Evolutionary conservation across 1,140 invertebrate genomes (phyloP).

Genomic region (Steinernema khuongi): DNA sequence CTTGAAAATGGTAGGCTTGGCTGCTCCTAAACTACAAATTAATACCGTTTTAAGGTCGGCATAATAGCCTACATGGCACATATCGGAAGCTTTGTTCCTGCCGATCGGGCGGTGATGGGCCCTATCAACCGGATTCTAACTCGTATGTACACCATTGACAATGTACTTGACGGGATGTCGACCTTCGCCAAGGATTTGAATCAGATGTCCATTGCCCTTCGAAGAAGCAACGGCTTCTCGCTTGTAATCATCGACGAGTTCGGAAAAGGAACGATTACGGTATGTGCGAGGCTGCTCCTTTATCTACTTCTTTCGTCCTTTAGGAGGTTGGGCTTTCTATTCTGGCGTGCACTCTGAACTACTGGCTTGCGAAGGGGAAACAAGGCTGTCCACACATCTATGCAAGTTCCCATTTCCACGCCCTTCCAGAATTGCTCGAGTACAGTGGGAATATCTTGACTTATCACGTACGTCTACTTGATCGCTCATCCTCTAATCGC

Average conservation of each 20-base stretch:
- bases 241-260: slow-evolving; percentile 83
- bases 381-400: slow-evolving; percentile 51
- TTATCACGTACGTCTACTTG: not conserved
- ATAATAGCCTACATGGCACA: slow-evolving; percentile 77
- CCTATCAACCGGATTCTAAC: slow-evolving; percentile 71
- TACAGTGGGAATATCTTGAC: slow-evolving; percentile 1
- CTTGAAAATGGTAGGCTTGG: slow-evolving; percentile 69
- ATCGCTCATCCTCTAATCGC: slow-evolving; percentile 17
- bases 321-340: slow-evolving; percentile 55
- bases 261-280: slow-evolving; percentile 75
- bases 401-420: slow-evolving; percentile 50
- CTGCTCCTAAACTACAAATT: not conserved
- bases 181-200: slow-evolving; percentile 77
- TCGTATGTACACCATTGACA: slow-evolving; percentile 70
- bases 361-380: slow-evolving; percentile 45
- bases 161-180: slow-evolving; percentile 73
- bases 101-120: slow-evolving; percentile 69
- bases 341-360: slow-evolving; percentile 50
- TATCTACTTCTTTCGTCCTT: slow-evolving; percentile 24
- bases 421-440: slow-evolving; percentile 40
- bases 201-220: slow-evolving; percentile 72
- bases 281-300: not conserved
- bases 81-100: slow-evolving; percentile 81
- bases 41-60: slow-evolving; percentile 63
- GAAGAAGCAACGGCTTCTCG: slow-evolving; percentile 67